These are phyloP conservation scores for Mythimna impura DNA, from an alignment of 2,888 invertebrate genomes.

Conservation along the genomic window DNA sequence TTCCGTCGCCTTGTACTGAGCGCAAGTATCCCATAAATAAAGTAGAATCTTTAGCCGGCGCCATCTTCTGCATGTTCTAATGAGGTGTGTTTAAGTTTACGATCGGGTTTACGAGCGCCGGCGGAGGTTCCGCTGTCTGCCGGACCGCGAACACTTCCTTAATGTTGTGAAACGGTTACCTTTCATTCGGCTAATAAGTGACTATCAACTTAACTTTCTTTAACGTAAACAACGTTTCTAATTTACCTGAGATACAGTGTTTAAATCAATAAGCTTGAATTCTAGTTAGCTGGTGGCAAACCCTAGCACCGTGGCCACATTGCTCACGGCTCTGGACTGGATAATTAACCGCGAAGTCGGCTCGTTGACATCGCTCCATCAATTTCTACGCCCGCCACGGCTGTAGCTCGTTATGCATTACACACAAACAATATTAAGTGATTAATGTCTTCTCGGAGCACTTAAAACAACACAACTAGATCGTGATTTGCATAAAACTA, in stretches of 20 bases:
- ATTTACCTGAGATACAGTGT: slow-evolving; percentile 26
- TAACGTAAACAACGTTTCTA: slow-evolving; percentile 46
- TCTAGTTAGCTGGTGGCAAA: slow-evolving; percentile 60
- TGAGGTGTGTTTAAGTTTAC: slow-evolving; percentile 78
- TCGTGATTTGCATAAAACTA: slow-evolving; percentile 88
- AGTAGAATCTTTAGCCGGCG: slow-evolving; percentile 70
- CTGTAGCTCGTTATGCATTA: slow-evolving; percentile 79
- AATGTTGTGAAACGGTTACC: slow-evolving; percentile 61
- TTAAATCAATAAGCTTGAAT: slow-evolving; percentile 48
- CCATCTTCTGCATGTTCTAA: slow-evolving; percentile 76
- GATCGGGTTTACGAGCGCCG: slow-evolving; percentile 75
- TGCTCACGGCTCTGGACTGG: slow-evolving; percentile 67
- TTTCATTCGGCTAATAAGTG: slow-evolving; percentile 57
- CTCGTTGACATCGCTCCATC: slow-evolving; percentile 85
- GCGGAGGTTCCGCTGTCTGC: slow-evolving; percentile 65
- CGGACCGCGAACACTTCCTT: slow-evolving; percentile 66
- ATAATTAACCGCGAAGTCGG: slow-evolving; percentile 86
- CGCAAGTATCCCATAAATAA: slow-evolving; percentile 65
- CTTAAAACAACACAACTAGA: slow-evolving; percentile 80
- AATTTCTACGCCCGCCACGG: slow-evolving; percentile 79
- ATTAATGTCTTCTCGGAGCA: slow-evolving; percentile 85
- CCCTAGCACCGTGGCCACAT: slow-evolving; percentile 53
- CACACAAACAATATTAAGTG: slow-evolving; percentile 87
- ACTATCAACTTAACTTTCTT: slow-evolving; percentile 44
- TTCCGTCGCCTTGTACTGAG: slow-evolving; percentile 41